Evolutionary conservation across 2,113 vertebrate species (phyloP).

Genomic region (Cyrtonyx montezumae): DNA sequence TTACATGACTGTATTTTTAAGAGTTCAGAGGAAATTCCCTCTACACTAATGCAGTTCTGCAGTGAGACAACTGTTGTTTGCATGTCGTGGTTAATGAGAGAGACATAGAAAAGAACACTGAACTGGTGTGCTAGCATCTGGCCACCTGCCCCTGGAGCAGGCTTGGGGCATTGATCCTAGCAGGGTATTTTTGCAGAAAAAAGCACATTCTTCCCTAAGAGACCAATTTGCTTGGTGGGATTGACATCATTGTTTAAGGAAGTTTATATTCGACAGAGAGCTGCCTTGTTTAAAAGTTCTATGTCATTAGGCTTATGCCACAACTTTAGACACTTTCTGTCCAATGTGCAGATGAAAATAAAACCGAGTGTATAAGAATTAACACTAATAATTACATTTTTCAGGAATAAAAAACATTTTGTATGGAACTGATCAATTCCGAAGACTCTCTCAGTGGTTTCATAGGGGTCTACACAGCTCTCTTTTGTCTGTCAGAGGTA

Average conservation of each 20-base stretch:
- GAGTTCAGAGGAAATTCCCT: background rate
- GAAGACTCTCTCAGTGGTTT: background rate
- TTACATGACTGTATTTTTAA: background rate
- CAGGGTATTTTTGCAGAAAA: background rate
- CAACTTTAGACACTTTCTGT: background rate
- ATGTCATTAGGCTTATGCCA: background rate
- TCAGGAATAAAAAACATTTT: background rate
- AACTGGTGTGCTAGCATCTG: background rate
- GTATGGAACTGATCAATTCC: background rate
- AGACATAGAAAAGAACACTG: background rate
- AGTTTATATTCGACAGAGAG: background rate
- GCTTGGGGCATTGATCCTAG: background rate
- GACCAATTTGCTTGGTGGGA: background rate
- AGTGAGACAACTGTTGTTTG: rapidly evolving
- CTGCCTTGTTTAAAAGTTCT: background rate
- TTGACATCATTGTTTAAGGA: background rate
- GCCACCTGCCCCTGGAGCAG: background rate
- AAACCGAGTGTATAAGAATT: background rate
- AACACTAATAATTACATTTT: background rate
- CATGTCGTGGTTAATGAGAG: background rate
- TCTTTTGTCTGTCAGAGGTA: background rate
- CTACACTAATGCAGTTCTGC: background rate
- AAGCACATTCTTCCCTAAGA: background rate
- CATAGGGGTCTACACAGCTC: background rate
- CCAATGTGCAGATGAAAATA: background rate